Evolutionary conservation across 2,113 vertebrate genomes (phyloP).

Genomic region (Strigops habroptila): DNA sequence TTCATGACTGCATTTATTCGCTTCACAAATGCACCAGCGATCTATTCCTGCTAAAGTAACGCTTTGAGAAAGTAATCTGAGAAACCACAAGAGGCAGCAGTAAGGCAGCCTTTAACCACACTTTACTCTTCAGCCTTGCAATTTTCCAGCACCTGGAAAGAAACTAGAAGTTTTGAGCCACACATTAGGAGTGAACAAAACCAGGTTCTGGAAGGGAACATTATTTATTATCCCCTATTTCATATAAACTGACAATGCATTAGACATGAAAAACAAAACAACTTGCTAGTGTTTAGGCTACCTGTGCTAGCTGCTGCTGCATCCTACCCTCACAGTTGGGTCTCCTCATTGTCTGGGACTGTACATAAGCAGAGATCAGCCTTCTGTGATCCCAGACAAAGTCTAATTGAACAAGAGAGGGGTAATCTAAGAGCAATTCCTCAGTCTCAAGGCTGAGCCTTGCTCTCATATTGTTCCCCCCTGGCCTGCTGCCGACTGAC

Average conservation of each 20-base stretch:
- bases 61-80: neutral
- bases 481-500: rapidly evolving
- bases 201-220: neutral
- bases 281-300: neutral
- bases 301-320: neutral
- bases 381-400: neutral
- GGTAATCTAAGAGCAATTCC: neutral
- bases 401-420: neutral
- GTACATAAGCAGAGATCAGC: neutral
- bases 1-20: neutral
- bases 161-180: neutral
- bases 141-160: neutral
- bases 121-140: neutral
- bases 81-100: neutral
- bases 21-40: neutral
- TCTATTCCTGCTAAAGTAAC: neutral
- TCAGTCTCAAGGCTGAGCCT: neutral
- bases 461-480: neutral
- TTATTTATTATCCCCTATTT: neutral
- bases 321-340: rapidly evolving
- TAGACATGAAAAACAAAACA: neutral
- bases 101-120: neutral
- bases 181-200: neutral
- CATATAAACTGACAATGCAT: neutral
- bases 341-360: neutral